These are phyloP conservation scores for Zele albiditarsus DNA, from an alignment of 2,888 invertebrate genomes.

Conservation along the genomic window DNA sequence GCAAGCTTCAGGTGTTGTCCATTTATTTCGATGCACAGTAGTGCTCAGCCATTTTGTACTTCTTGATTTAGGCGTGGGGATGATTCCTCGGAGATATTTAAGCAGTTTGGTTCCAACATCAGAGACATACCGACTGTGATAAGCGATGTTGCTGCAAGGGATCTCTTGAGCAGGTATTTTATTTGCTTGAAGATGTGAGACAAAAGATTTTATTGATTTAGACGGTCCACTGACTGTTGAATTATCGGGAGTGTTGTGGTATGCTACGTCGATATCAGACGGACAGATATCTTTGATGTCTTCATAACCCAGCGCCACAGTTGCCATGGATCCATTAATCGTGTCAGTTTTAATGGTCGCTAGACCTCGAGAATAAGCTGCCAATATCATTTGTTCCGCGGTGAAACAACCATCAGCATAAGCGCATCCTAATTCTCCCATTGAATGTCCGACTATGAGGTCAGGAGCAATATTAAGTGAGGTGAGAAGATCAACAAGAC, in stretches of 20 bases:
- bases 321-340: slow-evolving; percentile 90
- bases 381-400: slow-evolving; percentile 65
- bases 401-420: slow-evolving; percentile 85
- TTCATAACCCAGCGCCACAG: slow-evolving; percentile 81
- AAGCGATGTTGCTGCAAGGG: slow-evolving; percentile 90
- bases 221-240: slow-evolving; percentile 92
- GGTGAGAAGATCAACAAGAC: slow-evolving; percentile 79
- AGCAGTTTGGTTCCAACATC: slow-evolving; percentile 81
- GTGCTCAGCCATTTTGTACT: slow-evolving; percentile 89
- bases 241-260: slow-evolving; percentile 89
- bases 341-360: slow-evolving; percentile 62
- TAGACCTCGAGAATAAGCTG: slow-evolving; percentile 64
- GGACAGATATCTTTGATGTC: slow-evolving; percentile 81
- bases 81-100: slow-evolving; percentile 78
- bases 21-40: slow-evolving; percentile 82
- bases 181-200: slow-evolving; percentile 79
- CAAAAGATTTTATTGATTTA: slow-evolving; percentile 79
- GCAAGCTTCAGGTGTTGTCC: slow-evolving; percentile 80
- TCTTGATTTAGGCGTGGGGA: slow-evolving; percentile 79
- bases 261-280: slow-evolving; percentile 86
- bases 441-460: slow-evolving; percentile 90
- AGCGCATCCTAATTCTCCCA: slow-evolving; percentile 95
- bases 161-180: slow-evolving; percentile 89
- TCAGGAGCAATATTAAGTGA: slow-evolving; percentile 79
- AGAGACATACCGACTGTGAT: slow-evolving; percentile 89